Base-by-base conservation (phyloP, 2,113 vertebrate species). In the Coturnix japonica region DNA sequence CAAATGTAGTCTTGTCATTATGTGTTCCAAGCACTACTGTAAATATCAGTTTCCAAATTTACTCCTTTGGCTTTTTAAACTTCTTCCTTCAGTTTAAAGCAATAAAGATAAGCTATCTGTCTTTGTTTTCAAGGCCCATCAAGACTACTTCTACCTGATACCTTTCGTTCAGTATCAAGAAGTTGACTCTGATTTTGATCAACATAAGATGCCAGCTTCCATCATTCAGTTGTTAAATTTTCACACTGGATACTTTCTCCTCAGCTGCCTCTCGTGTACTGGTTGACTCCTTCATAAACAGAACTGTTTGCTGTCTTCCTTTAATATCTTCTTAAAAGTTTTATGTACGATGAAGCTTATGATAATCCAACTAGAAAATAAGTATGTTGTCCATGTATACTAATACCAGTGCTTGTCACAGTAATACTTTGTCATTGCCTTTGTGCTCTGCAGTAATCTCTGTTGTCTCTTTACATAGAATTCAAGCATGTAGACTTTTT, bases 91-190 rank as follows among this genome's bases (percentile, higher is more conserved):
- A 73, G 74, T 87, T 92, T 72, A 85, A 82, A 87, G 47, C 60
- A 94, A 41, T 82, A 91, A 93, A 92, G 60, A 70, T 94, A 87
- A 94, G 54, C 25, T 90, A 78, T 72, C 57, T 93, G 75, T 82
- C 93, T 92, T 87, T 87, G 91, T 92, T 95, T 92, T 95, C 67
- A 91, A 94, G 74, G 71, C 81, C 65, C 23, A 49, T 80, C 89
- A 87, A 73, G 67, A 87, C 87, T 85, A 30, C 79, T 94, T 87
- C 59, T 73, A 85, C 44, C 84, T 82, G 84, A 81, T 92, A 87
- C 30, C 39, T 87, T 63, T 92, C n/a, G 57, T 92, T 91, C 87
- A 69, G 57, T 89, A 69, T 79, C 75, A 85, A 85, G 87, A 91
- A 22, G 31, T 46, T 93, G 59, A 76, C 81, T 92, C 74, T 94